These are phyloP conservation scores for Sebastiscus tertius DNA, from an alignment of 2,797 vertebrate genomes.

Conservation along the genomic window DNA sequence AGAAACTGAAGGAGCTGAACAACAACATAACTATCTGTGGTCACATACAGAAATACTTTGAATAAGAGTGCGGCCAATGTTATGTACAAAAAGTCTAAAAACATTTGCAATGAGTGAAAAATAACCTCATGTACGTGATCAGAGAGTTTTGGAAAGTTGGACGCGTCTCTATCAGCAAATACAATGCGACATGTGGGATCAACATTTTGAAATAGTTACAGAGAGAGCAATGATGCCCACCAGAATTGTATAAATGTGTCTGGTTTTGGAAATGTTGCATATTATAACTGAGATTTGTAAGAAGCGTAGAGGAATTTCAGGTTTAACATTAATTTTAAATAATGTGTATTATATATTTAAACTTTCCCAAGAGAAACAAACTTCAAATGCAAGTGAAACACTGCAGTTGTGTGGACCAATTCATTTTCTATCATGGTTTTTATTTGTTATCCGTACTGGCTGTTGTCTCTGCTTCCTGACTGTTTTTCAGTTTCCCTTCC, in stretches of 20 bases:
- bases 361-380: background rate
- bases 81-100: background rate
- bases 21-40: background rate
- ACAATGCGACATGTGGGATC: background rate
- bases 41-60: background rate
- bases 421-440: background rate
- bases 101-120: background rate
- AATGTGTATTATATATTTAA: background rate
- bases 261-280: background rate
- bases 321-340: background rate
- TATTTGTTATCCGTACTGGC: background rate
- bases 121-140: background rate
- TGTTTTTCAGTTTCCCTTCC: background rate
- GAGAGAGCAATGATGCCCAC: background rate
- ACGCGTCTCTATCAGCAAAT: background rate
- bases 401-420: background rate
- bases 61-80: background rate
- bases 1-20: background rate
- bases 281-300: background rate
- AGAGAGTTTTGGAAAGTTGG: background rate
- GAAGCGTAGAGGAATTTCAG: background rate
- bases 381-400: background rate
- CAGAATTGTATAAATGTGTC: background rate
- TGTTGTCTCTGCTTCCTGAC: background rate
- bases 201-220: background rate